Evolutionary conservation across 1,140 invertebrate genomes (phyloP).

Genomic region (Eriosoma lanigerum): DNA sequence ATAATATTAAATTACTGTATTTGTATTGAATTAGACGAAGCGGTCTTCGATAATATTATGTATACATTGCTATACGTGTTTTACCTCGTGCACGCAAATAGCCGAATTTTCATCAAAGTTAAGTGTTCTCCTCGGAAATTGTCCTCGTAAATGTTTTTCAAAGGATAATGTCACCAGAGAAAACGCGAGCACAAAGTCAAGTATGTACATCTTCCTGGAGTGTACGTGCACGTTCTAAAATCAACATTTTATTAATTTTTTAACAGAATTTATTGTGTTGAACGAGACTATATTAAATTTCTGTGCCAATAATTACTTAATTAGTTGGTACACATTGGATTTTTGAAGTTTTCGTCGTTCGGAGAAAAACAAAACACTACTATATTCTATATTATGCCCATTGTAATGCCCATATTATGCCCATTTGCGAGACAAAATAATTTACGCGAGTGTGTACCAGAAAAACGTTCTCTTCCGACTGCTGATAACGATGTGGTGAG

Average conservation of each 20-base stretch:
- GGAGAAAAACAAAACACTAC: background rate
- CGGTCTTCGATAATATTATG: no score
- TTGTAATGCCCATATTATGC: no score
- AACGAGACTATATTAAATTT: background rate
- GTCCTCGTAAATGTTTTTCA: background rate
- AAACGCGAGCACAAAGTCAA: background rate
- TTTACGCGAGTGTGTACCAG: background rate
- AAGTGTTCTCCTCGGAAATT: background rate
- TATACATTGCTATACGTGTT: no score
- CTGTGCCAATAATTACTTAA: background rate
- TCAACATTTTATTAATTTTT: constrained; percentile 15
- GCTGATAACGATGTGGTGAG: no score
- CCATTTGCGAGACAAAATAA: background rate
- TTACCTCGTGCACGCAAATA: background rate
- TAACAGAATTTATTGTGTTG: background rate
- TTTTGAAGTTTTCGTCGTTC: background rate
- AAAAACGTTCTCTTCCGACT: no score
- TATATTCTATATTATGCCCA: no score
- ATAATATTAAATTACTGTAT: no score
- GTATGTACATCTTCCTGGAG: background rate
- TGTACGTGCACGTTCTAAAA: background rate
- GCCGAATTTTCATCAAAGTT: background rate
- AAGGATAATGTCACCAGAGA: background rate
- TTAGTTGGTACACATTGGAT: background rate
- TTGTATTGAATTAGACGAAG: no score